Evolutionary conservation across 2,888 invertebrate genomes (phyloP).

Genomic region (Watsonalla binaria): DNA sequence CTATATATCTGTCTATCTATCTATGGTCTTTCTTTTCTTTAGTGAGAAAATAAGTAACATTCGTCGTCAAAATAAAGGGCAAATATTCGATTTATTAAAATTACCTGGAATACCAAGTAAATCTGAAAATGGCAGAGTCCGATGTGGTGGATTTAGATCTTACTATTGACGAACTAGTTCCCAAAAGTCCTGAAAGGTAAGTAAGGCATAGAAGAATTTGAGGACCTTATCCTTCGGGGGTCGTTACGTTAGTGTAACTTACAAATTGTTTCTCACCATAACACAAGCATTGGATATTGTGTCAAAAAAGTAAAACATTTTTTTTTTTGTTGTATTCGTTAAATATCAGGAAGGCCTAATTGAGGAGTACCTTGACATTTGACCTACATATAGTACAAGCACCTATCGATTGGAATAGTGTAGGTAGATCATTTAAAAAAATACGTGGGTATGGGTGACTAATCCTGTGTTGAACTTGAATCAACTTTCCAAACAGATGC

Average conservation of each 20-base stretch:
- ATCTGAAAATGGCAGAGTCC: constrained; percentile 61
- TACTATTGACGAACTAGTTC: constrained; percentile 71
- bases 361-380: constrained; percentile 47
- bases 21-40: constrained; percentile 29
- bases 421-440: constrained; percentile 10
- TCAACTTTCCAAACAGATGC: neutral
- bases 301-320: no score
- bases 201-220: neutral
- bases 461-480: neutral
- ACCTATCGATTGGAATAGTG: constrained; percentile 18
- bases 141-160: constrained; percentile 67
- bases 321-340: no score
- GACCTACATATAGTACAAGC: constrained; percentile 51
- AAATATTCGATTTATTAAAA: constrained; percentile 36
- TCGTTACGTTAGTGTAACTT: neutral
- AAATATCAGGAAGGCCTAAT: neutral
- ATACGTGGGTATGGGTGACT: constrained; percentile 1
- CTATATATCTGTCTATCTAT: no score
- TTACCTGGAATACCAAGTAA: constrained; percentile 25
- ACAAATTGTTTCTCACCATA: neutral
- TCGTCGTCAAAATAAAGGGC: constrained; percentile 57
- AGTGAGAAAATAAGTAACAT: constrained; percentile 30
- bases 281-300: neutral
- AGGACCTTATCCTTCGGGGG: neutral
- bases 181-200: constrained; percentile 74